Percentiles rank a stretch among this genome's conserved stretches.
Conservation (phyloP, 2,888 invertebrate genomes). For the Polydrusus pterygomalis region DNA sequence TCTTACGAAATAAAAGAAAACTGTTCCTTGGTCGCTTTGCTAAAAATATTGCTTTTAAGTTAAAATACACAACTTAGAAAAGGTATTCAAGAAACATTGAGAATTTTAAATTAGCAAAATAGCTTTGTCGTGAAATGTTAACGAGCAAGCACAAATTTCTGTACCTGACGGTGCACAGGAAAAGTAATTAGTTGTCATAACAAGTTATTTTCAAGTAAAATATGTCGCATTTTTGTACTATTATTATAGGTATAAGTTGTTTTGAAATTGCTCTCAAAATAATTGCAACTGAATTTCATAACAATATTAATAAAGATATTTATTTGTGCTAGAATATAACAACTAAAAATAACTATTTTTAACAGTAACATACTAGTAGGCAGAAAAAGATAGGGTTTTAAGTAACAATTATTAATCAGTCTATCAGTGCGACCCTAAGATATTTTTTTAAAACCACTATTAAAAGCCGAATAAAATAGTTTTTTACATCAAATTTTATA, state of each 20-base stretch:
- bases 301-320: no score
- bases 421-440: no score
- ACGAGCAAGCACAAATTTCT: not conserved
- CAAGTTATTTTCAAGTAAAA: constrained; percentile 7
- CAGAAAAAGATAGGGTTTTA: no score
- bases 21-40: no score
- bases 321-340: no score
- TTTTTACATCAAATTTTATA: no score
- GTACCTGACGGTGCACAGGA: constrained; percentile 6
- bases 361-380: no score
- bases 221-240: not conserved
- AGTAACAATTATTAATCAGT: no score
- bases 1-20: no score
- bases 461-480: no score
- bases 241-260: not conserved
- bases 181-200: constrained; percentile 17
- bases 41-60: not conserved
- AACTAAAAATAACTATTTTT: no score
- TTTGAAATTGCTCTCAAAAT: constrained; percentile 8
- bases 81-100: not conserved
- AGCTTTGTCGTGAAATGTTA: not conserved
- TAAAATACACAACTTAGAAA: not conserved
- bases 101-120: constrained; percentile 9
- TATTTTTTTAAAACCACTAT: no score
- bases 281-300: not conserved